Evolutionary conservation across 2,113 vertebrate species (phyloP), one percentile per base, ranked within the genome.

Genomic region (Ondatra zibethicus): DNA sequence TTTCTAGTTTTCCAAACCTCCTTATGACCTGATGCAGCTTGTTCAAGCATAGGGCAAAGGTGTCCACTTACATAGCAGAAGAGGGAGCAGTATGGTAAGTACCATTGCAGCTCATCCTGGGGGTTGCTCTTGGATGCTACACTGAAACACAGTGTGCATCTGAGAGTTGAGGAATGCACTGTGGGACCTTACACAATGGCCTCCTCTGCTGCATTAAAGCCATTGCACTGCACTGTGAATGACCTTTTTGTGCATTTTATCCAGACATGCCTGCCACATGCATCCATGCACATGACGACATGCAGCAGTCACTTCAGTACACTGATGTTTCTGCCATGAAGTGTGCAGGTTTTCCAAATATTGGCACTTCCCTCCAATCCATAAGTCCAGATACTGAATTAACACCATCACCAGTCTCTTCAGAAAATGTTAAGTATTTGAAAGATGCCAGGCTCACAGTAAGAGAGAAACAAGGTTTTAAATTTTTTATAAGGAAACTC

Each of bases 131-230:
- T 21, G 2, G 42, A 3, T 7, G 7, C n/a, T 10, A 0, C 50
- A 45, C 42, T 31, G 7, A 39, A 47, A 21, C 36, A 27, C 11
- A 50, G 3, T 82, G 0, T 0, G 55, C 29, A 25, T 13, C 50
- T 12, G 4, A 29, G n/a, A 50, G 10, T 45, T 47, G 3, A 21
- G 33, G 42, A 1, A 23, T 2, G 21, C 42, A 3, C 0, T 9
- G 5, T 25, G 23, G 39, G 19, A 23, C 23, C 63, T 7, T 8
- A 93, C 63, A 27, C 23, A 0, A 1, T 3, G 2, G 50, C 52
- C 39, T 31, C 7, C 77, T 66, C 17, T 76, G 27, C 76, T 29
- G 0, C 11, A 0, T 47, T n/a, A 27, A 70, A n/a, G 65, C 29
- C 70, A 3, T 0, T 3, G 52, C 27, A 29, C 65, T 85, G 21